phyloP scores from a whole-genome alignment of 2,888 invertebrate species.

The Catotricha subobsoleta region DNA sequence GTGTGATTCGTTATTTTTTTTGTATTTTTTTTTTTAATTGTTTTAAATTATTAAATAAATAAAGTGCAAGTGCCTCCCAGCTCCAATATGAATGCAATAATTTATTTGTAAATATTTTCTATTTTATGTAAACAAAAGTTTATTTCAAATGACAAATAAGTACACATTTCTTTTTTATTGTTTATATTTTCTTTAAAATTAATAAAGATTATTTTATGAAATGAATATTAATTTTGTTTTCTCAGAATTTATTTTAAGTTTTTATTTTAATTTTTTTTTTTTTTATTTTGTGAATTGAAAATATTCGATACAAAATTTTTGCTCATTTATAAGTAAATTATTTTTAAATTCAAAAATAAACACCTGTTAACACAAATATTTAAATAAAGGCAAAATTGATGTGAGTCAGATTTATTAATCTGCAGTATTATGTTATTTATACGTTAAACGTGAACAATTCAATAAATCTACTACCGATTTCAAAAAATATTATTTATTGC shows the following conservation, averaged over 20 bases:
- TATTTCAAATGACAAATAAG: neutral
- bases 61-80: neutral
- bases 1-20: no score
- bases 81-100: neutral
- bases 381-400: no score
- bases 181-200: neutral
- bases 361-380: no score
- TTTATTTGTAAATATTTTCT: neutral
- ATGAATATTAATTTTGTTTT: neutral
- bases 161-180: neutral
- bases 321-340: no score
- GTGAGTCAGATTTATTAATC: no score
- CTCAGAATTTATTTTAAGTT: neutral
- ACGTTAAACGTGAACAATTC: no score
- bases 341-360: no score
- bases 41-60: neutral
- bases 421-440: no score
- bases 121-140: neutral
- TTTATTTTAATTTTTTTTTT: neutral
- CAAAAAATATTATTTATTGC: no score
- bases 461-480: no score
- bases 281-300: neutral
- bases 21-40: no score
- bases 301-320: no score
- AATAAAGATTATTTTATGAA: neutral